These are phyloP conservation scores for Bradypodion pumilum DNA, from an alignment of 2,797 vertebrate species.

Conservation along the genomic window DNA sequence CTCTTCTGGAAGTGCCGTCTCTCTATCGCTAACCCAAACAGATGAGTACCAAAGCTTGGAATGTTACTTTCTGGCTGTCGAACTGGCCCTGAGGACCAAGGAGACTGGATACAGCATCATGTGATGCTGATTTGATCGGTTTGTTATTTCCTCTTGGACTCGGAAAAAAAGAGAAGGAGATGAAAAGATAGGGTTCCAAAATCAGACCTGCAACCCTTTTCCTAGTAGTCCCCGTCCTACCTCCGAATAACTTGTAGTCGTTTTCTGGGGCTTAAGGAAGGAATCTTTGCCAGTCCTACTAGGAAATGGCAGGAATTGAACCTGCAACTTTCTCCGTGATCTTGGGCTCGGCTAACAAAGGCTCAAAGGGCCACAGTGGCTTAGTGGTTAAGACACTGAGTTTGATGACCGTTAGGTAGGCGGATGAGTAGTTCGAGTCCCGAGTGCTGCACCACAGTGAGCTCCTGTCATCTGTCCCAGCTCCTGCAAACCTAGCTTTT, in stretches of 20 bases:
- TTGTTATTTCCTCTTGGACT: conserved; percentile 59
- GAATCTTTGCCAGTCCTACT: background rate
- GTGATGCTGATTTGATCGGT: conserved; percentile 45
- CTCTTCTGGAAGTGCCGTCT: background rate
- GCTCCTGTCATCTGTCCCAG: too few relatives aligned
- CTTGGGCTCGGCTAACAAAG: background rate
- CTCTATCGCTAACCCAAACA: background rate
- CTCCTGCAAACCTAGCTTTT: too few relatives aligned
- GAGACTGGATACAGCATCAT: background rate
- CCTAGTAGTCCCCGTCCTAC: too few relatives aligned
- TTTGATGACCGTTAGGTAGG: too few relatives aligned
- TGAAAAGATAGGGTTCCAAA: too few relatives aligned
- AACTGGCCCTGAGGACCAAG: background rate
- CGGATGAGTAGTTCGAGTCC: too few relatives aligned
- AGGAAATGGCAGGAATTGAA: background rate
- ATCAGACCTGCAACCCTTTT: background rate
- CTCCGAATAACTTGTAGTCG: background rate
- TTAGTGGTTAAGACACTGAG: too few relatives aligned
- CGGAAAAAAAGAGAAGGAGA: background rate
- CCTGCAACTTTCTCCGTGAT: background rate
- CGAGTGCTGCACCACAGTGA: too few relatives aligned
- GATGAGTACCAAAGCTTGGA: conserved; percentile 14
- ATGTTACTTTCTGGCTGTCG: conserved; percentile 15
- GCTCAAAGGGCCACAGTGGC: too few relatives aligned
- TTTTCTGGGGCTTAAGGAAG: background rate